Conservation (phyloP, 2,888 invertebrate genomes). For the Calameuta filiformis region DNA sequence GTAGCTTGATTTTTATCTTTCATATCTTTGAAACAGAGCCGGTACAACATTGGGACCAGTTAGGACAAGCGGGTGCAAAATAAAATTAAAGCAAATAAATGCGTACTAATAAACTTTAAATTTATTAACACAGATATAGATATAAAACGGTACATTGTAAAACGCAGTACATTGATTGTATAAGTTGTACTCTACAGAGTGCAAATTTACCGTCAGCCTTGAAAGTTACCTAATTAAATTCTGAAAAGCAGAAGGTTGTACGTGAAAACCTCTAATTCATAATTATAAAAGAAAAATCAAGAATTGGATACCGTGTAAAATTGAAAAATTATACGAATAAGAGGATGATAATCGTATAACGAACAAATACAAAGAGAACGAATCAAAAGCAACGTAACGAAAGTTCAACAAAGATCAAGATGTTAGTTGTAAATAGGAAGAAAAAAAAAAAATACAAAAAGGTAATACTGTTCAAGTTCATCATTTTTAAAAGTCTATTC, state of each 20-base stretch:
- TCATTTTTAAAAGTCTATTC: neutral
- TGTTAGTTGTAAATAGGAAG: neutral
- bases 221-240: neutral
- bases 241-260: neutral
- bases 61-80: constrained; percentile 45
- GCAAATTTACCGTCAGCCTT: neutral
- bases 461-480: neutral
- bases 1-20: neutral
- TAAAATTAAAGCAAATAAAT: constrained; percentile 49
- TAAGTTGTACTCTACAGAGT: neutral
- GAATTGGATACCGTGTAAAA: neutral
- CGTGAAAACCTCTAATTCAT: neutral
- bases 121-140: constrained; percentile 54
- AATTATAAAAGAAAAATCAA: constrained; percentile 2
- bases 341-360: neutral
- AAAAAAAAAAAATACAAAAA: neutral
- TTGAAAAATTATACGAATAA: neutral
- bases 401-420: neutral
- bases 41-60: neutral
- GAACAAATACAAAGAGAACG: neutral
- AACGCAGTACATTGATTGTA: neutral
- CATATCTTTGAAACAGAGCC: neutral
- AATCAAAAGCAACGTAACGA: neutral
- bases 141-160: constrained; percentile 32
- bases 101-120: constrained; percentile 52